phyloP scores from a whole-genome alignment of 1,140 invertebrate genomes.

The Solenopsis fugax region DNA sequence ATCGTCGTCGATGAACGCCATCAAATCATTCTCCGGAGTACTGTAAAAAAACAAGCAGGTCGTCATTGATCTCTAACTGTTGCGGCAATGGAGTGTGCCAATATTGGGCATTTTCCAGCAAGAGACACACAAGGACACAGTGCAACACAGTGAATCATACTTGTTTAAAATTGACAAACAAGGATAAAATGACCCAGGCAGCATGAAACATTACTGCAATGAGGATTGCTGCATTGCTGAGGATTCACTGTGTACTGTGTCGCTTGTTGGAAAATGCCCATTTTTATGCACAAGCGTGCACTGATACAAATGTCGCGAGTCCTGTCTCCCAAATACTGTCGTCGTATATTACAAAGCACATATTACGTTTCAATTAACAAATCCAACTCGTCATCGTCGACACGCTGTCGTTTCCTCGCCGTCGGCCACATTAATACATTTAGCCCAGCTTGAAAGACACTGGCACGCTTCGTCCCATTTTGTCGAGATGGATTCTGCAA shows the following conservation, averaged over 20 bases:
- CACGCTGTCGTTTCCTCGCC: not conserved
- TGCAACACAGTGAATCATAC: too few species aligned
- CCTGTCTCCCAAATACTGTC: too few species aligned
- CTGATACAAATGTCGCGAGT: not conserved
- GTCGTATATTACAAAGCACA: not conserved
- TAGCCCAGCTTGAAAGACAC: not conserved
- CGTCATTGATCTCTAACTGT: not conserved
- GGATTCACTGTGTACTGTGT: too few species aligned
- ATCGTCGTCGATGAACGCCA: slow-evolving; percentile 87
- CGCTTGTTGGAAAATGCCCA: too few species aligned
- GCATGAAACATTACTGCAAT: too few species aligned
- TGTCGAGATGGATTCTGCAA: not conserved
- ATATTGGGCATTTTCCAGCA: too few species aligned
- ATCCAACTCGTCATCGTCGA: not conserved
- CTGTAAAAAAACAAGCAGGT: slow-evolving; percentile 68
- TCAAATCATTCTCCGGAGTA: slow-evolving; percentile 85
- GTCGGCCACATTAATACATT: not conserved
- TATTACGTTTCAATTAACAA: not conserved
- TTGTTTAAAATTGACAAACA: too few species aligned
- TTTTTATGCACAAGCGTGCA: not conserved
- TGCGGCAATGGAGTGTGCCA: not conserved
- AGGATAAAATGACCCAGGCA: too few species aligned
- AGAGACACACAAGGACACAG: too few species aligned
- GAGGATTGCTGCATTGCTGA: too few species aligned
- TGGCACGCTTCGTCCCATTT: not conserved